Evolutionary conservation across 2,888 invertebrate species (phyloP), one percentile per base, ranked within the genome.

Genomic region (Allophyes oxyacanthae): DNA sequence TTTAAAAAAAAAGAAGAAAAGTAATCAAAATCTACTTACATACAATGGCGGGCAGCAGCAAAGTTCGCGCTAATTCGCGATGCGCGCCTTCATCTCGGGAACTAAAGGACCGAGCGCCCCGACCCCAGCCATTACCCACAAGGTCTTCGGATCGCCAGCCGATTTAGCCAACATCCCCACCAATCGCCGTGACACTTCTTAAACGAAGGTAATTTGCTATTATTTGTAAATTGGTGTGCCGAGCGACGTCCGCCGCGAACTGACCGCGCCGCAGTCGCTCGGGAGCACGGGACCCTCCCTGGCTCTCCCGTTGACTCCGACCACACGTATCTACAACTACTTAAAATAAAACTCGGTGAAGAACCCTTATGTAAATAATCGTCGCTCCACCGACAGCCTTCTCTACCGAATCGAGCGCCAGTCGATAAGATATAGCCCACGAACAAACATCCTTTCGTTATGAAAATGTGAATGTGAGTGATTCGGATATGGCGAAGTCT

Each of bases 131-230:
- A 92, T 94, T 94, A 92, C 78, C 87, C 83, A 84, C 94, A 94
- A 94, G 94, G 94, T 94, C 93, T 91, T 81, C 73, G 78, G 83
- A 91, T 91, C 88, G 90, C 87, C 85, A 90, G 87, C 85, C 91
- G 92, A 93, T 94, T 93, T 91, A 92, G 82, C 86, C 85, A 86
- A 78, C 90, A 92, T 92, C 91, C 90, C 93, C 92, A 91, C 94
- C 93, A 92, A 91, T 89, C 88, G 85, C 86, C 83, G 89, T 89
- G 87, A 89, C 93, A 93, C 91, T 90, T 91, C 94, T 94, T 93
- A 92, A 92, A 93, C 92, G 92, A 90, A 89, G 92, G 92, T 92
- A 94, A 94, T 94, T 93, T 90, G 91, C 92, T 91, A 90, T 92
- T 91, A 92, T 91, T 92, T 89, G 93, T 92, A 94, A 94, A 94